Base-by-base conservation (phyloP, 1,140 invertebrate species). In the Drosophila kurseongensis region DNA sequence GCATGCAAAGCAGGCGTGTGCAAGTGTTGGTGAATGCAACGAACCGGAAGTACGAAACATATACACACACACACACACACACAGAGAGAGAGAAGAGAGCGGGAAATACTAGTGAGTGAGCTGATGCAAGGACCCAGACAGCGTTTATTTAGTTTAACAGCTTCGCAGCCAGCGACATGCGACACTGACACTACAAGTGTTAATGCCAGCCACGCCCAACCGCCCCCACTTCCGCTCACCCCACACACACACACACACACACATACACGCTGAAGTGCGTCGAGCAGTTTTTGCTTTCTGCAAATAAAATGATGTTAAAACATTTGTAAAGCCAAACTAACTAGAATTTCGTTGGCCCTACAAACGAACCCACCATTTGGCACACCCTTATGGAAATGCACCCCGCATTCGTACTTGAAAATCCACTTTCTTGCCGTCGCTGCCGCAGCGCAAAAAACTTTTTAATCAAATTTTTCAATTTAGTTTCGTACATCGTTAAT, bases 381-480 rank as follows among this genome's bases (percentile, higher is more conserved):
- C 18, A 35, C 59, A 35, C 59, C 38, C 36, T 42, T 59, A n/a
- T 42, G 18, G 9, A 51, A 38, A 50, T 38, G 50, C 56, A 51
- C 48, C 41, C 54, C 50, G 23, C 63, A 62, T 45, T 63, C 75
- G 72, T 78, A 88, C 83, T 88, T 88, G 79, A 88, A 86, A 83
- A 88, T 88, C 76, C 72, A 67, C 81, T 83, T 83, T 76, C 63
- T 79, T 88, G 83, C 75, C 56, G 41, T 16, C 45, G 59, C 63
- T 40, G 54, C 41, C 51, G 42, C 45, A 32, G 52, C 40, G 50
- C 65, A 68, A 74, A 68, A 72, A 89, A 89, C 63, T 89, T 89
- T 89, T 89, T 89, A 89, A 89, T 89, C 84, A 89, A 89, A 89
- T 89, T 89, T 88, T 89, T 84, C 80, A 89, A 89, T 89, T 84